A percentile compares a stretch with the other conserved stretches of the same genome.
phyloP scores from a whole-genome alignment of 2,113 vertebrate species.

The Phylloscopus trochiloides region DNA sequence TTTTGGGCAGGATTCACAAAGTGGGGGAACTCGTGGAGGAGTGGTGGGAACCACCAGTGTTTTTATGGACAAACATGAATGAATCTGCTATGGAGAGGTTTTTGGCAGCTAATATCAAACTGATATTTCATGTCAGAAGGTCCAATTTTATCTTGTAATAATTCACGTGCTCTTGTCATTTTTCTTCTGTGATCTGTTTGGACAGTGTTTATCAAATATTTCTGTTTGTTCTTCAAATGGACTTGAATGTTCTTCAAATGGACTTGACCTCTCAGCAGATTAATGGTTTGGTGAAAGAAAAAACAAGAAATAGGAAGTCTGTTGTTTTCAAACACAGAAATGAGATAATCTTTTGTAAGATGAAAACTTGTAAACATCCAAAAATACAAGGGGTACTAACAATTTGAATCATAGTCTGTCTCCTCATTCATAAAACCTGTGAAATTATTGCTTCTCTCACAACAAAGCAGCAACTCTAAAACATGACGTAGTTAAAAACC shows the following conservation, averaged over 20 bases:
- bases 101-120: not conserved
- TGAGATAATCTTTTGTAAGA: not conserved
- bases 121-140: not conserved
- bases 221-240: not conserved
- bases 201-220: not conserved
- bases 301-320: not conserved
- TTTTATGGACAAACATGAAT: not conserved
- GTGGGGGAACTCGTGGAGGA: not conserved
- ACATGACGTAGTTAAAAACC: not conserved
- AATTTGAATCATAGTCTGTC: not conserved
- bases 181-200: not conserved
- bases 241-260: not conserved
- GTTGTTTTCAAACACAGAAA: not conserved
- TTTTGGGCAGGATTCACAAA: not conserved
- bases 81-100: not conserved
- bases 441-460: not conserved
- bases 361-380: not conserved
- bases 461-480: not conserved
- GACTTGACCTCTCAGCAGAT: not conserved
- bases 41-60: not conserved
- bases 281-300: not conserved
- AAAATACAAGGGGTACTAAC: not conserved
- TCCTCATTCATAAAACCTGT: not conserved
- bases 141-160: not conserved
- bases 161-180: not conserved